A percentile compares a stretch with the other conserved stretches of the same genome.
Evolutionary conservation across 1,140 invertebrate species (phyloP).

Genomic region (Heterodera schachtii): DNA sequence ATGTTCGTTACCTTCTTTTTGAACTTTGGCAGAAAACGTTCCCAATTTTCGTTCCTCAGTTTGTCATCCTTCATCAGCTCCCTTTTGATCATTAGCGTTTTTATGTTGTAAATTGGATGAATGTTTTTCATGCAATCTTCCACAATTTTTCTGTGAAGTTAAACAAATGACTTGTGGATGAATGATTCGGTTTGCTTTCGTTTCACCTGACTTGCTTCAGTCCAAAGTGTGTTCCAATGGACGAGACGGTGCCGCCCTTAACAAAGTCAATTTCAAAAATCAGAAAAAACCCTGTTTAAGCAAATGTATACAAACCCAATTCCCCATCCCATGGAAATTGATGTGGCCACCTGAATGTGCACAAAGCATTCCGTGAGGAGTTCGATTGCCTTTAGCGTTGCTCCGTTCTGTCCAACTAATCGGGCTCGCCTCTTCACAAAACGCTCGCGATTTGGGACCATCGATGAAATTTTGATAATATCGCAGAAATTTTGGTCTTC

Average conservation of each 20-base stretch:
- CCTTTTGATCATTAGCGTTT: conserved; percentile 93
- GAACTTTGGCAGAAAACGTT: conserved; percentile 93
- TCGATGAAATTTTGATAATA: conserved; percentile 91
- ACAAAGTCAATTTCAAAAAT: conserved; percentile 68
- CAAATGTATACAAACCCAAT: too few species aligned
- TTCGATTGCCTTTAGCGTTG: conserved; percentile 95
- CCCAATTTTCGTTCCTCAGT: conserved; percentile 92
- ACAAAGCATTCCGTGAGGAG: conserved; percentile 96
- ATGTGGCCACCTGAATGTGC: conserved; percentile 71
- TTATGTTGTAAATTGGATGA: conserved; percentile 99
- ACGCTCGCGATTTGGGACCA: conserved; percentile 84
- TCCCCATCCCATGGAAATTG: too few species aligned
- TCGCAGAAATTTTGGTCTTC: conserved; percentile 90
- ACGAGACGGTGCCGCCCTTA: conserved; percentile 89
- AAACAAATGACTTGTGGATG: background rate
- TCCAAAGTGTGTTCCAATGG: conserved; percentile 90
- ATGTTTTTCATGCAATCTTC: conserved; percentile 98
- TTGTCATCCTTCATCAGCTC: conserved; percentile 86
- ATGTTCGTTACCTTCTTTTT: conserved; percentile 76
- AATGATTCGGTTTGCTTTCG: background rate
- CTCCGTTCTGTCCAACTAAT: conserved; percentile 92
- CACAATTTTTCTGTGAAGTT: conserved; percentile 76
- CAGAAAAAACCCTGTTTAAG: too few species aligned
- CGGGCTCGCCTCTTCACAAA: conserved; percentile 93
- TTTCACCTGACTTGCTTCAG: conserved; percentile 76